Conservation (phyloP, 92 coral and sea anemone genomes). For the Desmophyllum pertusum region DNA sequence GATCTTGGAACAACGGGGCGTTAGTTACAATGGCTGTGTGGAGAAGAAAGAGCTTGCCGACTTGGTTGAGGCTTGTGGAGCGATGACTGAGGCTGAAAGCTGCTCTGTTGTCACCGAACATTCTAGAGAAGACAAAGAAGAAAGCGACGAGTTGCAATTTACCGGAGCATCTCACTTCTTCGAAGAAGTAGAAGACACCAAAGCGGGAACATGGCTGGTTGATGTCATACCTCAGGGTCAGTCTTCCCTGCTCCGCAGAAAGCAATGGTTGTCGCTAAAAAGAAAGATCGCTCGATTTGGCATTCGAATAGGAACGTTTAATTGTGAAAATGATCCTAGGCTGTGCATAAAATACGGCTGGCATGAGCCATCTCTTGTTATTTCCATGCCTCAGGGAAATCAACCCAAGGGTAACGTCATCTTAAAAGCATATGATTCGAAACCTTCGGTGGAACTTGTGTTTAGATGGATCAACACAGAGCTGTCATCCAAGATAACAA, state of each 20-base stretch:
- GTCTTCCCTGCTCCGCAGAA: constrained; percentile 65
- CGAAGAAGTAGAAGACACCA: constrained; percentile 98
- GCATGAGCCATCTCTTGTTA: constrained; percentile 70
- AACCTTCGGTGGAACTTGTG: constrained; percentile 77
- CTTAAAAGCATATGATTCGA: constrained; percentile 77
- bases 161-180: constrained; percentile 95
- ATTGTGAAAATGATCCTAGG: constrained; percentile 83
- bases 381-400: constrained; percentile 92
- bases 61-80: constrained; percentile 93
- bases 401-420: constrained; percentile 97
- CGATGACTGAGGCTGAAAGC: constrained; percentile 80
- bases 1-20: constrained; percentile 94
- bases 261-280: constrained; percentile 81
- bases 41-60: constrained; percentile 95
- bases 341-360: constrained; percentile 84
- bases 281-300: constrained; percentile 89
- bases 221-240: constrained; percentile 82
- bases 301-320: constrained; percentile 91
- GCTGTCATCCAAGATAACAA: constrained; percentile 72
- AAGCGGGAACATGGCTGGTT: constrained; percentile 97
- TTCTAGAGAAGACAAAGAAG: constrained; percentile 60
- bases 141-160: constrained; percentile 68
- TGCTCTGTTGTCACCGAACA: constrained; percentile 59
- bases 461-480: constrained; percentile 84
- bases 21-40: constrained; percentile 91